Base-by-base conservation (phyloP, 2,888 invertebrate genomes). In the Psococerastis gibbosa region DNA sequence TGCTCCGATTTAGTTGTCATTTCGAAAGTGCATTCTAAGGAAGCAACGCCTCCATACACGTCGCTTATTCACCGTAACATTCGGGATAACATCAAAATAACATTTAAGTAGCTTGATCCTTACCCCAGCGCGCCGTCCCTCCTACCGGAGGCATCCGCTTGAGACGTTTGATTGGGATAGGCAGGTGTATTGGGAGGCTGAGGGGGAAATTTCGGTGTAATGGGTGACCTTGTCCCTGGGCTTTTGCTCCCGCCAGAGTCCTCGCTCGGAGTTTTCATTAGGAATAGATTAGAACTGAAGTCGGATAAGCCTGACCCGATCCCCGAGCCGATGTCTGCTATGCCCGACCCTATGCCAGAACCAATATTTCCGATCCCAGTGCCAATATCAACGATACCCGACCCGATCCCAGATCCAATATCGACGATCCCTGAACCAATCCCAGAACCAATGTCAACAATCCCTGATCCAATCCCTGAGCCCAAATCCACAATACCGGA, bases 281-380 rank as follows among this genome's bases (percentile, higher is more conserved):
- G 71, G 73, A 91, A 88, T 64, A 89, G 73, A 66, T 89, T 89
- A 59, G 87, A 83, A 65, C 91, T 87, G 69, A 92, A 84, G 74
- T 91, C 91, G 60, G 71, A 38, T 18, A 38, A 20, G 22, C 38
- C 38, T 3, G 38, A 16, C 15, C 38, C 38, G 38, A 38, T 38
- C 20, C 42, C 65, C 62, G 47, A 66, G 57, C 32, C 43, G 32
- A 16, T 32, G 16, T 32, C 27, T 17, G 17, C 43, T 13, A 43
- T 43, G 9, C 23, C 43, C 16, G 43, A 23, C 13, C 17, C 43
- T n/a, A 16, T 32, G 17, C 20, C 27, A 17, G 16, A 27, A 16
- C 27, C 32, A 8, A n/a, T 32, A 15, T 27, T 15, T 13, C 17
- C 43, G 11, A 38, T 38, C 9, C 38, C 38, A 13, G 38, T 18